A percentile compares a stretch with the other conserved stretches of the same genome.
These are phyloP conservation scores for Periphyllus acericola DNA, from an alignment of 2,888 invertebrate genomes.

Conservation along the genomic window DNA sequence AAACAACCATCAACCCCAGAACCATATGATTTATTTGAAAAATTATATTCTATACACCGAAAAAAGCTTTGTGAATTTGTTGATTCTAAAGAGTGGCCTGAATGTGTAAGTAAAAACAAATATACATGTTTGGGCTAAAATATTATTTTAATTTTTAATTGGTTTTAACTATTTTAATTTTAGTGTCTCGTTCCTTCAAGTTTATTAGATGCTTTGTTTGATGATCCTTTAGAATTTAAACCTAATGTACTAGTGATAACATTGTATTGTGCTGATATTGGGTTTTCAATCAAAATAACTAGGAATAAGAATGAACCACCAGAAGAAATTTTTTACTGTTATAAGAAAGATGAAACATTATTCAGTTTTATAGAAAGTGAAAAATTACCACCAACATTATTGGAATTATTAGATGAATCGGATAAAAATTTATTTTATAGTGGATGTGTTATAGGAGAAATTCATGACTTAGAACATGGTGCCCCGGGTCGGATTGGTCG, in stretches of 20 bases:
- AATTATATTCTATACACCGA: constrained; percentile 23
- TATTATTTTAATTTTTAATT: neutral
- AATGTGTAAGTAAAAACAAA: constrained; percentile 22
- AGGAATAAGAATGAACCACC: constrained; percentile 10
- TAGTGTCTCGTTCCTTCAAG: constrained; percentile 40
- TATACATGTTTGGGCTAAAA: neutral
- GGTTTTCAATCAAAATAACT: constrained; percentile 50
- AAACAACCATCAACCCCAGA: neutral
- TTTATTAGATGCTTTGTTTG: constrained; percentile 63
- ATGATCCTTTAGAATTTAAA: constrained; percentile 76
- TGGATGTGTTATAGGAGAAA: constrained; percentile 91
- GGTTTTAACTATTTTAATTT: constrained; percentile 22
- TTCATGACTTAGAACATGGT: constrained; percentile 81
- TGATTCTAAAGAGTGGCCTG: constrained; percentile 27
- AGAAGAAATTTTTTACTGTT: constrained; percentile 66
- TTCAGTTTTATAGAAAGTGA: constrained; percentile 90
- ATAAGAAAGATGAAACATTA: constrained; percentile 83
- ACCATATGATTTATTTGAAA: constrained; percentile 25
- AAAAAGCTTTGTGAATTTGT: constrained; percentile 36
- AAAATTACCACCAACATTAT: constrained; percentile 86
- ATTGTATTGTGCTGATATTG: constrained; percentile 35
- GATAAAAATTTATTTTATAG: constrained; percentile 89
- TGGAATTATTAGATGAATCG: constrained; percentile 84
- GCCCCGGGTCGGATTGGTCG: constrained; percentile 75
- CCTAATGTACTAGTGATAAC: constrained; percentile 42